Base-by-base conservation (phyloP, 2,797 vertebrate genomes). In the Botia almorhae region DNA sequence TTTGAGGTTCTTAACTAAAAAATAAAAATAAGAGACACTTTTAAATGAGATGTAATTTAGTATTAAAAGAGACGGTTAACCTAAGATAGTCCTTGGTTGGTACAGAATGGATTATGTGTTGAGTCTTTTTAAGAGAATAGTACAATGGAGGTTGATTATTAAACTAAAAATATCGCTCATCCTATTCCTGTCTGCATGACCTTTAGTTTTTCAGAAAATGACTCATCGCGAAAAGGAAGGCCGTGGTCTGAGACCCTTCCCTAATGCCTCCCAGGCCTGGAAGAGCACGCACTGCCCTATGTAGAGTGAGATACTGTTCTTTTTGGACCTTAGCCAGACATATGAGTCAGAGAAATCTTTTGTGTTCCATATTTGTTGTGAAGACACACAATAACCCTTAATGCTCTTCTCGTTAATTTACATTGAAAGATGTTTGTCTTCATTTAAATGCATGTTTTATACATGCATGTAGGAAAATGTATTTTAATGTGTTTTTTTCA, bases 141-240 rank as follows among this genome's bases (percentile, higher is more conserved):
- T 23, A 76, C 74, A 78, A 69, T 51, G 14, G 58, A 65, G 69
- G 63, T 71, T 55, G 65, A 39, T 67, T 74, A 80, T 82, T 78
- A 26, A 51, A 68, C 79, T 88, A 88, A 89, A 91, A 88, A 89
- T 89, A 87, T 81, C 55, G 75, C 56, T 72, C 82, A 86, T 87
- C 85, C 76, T 76, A 82, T 21, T 80, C 36, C 74, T 64, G 79
- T 23, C 33, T 83, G 78, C 46, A 77, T 89, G 87, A 84, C 69
- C 84, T 86, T 84, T 83, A 87, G 87, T 86, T 69, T 72, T 68
- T 88, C 69, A 79, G 86, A 78, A 77, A 36, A 13, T 84, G 82
- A 79, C 72, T 70, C 70, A 83, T 70, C 53, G 55, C 71, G 69
- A 81, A 70, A 67, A 82, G 86, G 80, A 64, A 71, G 86, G 69